Evolutionary conservation across 2,113 vertebrate species (phyloP).

Genomic region (Pollachius pollachius): DNA sequence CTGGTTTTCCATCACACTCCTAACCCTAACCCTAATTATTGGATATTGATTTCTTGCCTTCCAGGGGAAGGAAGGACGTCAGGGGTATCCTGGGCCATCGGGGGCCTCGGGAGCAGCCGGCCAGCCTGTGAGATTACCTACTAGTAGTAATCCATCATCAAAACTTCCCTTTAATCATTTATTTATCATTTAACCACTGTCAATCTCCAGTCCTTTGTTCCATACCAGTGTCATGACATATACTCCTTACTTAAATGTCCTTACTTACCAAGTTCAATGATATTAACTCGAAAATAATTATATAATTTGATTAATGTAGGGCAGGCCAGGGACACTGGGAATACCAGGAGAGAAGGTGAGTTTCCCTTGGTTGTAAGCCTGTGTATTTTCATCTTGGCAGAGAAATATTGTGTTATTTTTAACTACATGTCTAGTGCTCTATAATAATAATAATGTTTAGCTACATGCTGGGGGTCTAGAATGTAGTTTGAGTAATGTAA

Average conservation of each 20-base stretch:
- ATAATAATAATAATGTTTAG: no score
- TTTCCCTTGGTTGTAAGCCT: not conserved
- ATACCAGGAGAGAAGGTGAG: constrained; percentile 67
- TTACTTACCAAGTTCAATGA: no score
- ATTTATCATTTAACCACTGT: not conserved
- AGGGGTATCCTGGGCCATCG: constrained; percentile 39
- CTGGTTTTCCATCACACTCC: no score
- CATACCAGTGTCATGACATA: no score
- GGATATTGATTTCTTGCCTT: constrained; percentile 14
- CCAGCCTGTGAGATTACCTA: constrained; percentile 34
- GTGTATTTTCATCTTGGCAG: not conserved
- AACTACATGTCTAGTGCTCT: no score
- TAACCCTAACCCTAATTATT: no score
- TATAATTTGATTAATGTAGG: constrained; percentile 36
- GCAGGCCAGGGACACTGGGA: constrained; percentile 47
- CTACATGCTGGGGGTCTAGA: no score
- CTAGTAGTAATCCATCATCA: not conserved
- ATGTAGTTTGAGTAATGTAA: no score
- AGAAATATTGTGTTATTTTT: no score
- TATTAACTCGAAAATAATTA: no score
- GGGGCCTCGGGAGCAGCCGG: constrained; percentile 55
- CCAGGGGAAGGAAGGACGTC: constrained; percentile 46
- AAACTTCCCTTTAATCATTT: not conserved
- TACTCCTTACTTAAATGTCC: no score
- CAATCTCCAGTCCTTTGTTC: no score